Conservation (phyloP, 2,888 invertebrate genomes). For the Tholera decimalis region DNA sequence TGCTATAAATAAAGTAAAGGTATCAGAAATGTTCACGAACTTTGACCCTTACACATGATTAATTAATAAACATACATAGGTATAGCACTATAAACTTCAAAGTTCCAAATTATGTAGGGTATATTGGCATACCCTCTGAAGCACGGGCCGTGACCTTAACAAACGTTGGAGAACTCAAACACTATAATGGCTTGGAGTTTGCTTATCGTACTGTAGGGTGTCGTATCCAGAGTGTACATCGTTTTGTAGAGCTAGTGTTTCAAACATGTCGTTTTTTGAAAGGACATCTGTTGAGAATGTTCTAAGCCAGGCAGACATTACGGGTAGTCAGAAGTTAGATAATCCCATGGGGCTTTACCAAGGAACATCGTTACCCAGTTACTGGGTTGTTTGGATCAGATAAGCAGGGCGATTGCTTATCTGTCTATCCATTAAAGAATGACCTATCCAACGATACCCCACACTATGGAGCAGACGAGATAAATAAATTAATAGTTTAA, state of each 20-base stretch:
- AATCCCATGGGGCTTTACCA: too few relatives aligned
- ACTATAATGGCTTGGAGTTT: neutral
- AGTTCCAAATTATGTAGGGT: slow-evolving; percentile 7
- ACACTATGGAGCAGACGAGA: too few relatives aligned
- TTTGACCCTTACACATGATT: slow-evolving; percentile 1
- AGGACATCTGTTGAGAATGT: too few relatives aligned
- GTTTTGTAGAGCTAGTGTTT: neutral
- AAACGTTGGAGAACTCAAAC: neutral
- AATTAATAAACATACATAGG: slow-evolving; percentile 5
- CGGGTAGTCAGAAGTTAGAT: too few relatives aligned
- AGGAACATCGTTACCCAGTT: too few relatives aligned
- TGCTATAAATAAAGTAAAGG: slow-evolving; percentile 1
- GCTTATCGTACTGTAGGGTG: neutral
- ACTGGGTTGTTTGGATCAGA: too few relatives aligned
- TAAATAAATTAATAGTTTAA: too few relatives aligned
- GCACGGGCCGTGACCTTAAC: neutral
- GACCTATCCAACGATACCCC: too few relatives aligned
- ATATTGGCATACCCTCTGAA: slow-evolving; percentile 7
- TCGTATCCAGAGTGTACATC: too few relatives aligned
- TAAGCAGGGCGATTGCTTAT: too few relatives aligned
- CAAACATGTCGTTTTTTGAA: neutral
- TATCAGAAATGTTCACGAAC: neutral
- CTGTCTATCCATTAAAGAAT: too few relatives aligned
- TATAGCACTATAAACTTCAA: neutral
- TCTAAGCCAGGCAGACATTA: neutral